These are phyloP conservation scores for Sycon ciliatum DNA, from an alignment of 37 sponge, comb jelly and placozoan genomes.

Conservation along the genomic window DNA sequence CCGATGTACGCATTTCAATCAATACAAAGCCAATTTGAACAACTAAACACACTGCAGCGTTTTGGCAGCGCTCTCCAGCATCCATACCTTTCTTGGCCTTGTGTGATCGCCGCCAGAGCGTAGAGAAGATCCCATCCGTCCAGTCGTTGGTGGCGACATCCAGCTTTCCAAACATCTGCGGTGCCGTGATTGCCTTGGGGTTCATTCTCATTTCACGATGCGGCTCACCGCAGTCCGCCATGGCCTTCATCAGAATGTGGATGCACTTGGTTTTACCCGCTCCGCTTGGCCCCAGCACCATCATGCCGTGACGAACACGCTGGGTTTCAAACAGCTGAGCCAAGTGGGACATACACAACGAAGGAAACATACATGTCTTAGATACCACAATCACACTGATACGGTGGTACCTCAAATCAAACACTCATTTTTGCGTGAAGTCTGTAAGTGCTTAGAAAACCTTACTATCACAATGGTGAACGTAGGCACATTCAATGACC, in stretches of 20 bases:
- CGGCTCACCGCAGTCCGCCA: conserved; percentile 74
- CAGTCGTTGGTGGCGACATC: conserved; percentile 99
- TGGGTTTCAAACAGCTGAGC: conserved; percentile 99
- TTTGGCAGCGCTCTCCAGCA: no score
- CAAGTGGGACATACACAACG: no score
- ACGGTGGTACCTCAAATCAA: no score
- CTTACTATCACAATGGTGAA: no score
- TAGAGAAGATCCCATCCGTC: conserved; percentile 99
- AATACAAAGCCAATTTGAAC: no score
- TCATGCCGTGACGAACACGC: conserved; percentile 92
- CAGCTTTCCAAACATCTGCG: conserved; percentile 97
- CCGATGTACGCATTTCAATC: no score
- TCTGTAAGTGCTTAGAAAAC: no score
- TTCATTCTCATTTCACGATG: conserved; percentile 99
- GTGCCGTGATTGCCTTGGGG: conserved; percentile 97
- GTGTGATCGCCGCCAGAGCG: conserved; percentile 92
- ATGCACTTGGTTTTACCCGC: conserved; percentile 95
- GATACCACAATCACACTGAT: no score
- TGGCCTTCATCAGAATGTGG: conserved; percentile 81
- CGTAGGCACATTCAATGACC: no score
- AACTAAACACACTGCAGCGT: no score
- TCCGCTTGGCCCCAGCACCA: conserved; percentile 94
- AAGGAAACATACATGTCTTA: no score
- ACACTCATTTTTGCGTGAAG: no score
- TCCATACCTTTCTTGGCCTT: conserved; percentile 91